phyloP scores from a whole-genome alignment of 2,113 vertebrate species.

The Microcebus lehilahytsara region DNA sequence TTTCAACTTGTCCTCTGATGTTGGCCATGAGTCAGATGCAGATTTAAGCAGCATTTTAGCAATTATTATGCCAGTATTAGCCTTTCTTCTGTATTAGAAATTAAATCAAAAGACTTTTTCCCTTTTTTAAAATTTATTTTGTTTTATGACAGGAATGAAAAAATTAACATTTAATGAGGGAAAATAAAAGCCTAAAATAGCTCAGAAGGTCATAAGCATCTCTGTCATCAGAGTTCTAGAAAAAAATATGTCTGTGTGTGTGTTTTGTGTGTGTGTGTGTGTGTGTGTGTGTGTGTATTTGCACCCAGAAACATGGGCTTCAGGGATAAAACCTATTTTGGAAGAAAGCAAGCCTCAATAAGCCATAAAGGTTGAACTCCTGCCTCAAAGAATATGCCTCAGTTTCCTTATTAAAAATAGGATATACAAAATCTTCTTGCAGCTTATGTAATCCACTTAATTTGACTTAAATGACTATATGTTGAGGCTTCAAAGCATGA shows the following conservation, averaged over 20 bases:
- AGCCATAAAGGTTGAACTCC: neutral
- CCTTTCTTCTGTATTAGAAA: conserved; percentile 31
- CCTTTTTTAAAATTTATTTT: conserved; percentile 23
- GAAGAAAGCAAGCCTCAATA: neutral
- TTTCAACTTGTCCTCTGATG: conserved; percentile 62
- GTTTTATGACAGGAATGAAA: conserved; percentile 44
- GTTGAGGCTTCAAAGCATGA: neutral
- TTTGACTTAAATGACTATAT: neutral
- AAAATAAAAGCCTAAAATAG: conserved; percentile 18
- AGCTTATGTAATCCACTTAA: neutral
- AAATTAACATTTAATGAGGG: conserved; percentile 32
- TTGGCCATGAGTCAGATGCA: conserved; percentile 40
- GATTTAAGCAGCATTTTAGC: conserved; percentile 35
- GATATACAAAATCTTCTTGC: neutral
- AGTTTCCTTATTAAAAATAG: conserved; percentile 4
- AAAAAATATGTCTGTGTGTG: neutral
- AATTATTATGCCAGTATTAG: conserved; percentile 34
- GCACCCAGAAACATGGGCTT: neutral
- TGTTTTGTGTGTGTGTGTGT: neutral
- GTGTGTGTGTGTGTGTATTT: neutral
- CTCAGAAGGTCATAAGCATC: neutral
- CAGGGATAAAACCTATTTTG: neutral
- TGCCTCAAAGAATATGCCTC: neutral
- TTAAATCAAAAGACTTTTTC: neutral
- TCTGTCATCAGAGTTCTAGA: neutral